Evolutionary conservation across 2,113 vertebrate species (phyloP), one percentile per base, ranked within the genome.

Genomic region (Pagrus major): DNA sequence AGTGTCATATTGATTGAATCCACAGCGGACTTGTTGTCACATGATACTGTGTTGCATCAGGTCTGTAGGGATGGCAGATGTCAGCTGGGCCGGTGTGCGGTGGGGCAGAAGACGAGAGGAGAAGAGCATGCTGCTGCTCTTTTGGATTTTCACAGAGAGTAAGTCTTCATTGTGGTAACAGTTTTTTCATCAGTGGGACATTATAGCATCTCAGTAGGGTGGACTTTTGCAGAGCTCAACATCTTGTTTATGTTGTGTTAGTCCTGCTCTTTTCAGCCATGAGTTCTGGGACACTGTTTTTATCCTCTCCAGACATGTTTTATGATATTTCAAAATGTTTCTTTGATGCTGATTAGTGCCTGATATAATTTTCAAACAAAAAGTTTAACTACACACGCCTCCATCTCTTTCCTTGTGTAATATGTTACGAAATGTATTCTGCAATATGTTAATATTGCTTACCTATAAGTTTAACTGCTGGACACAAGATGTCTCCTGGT

Each of bases 81-180:
- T 56, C 76, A 81, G 65, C 67, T 59, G 75, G 37, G 61, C 35
- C 21, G 2, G 7, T 66, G 73, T 49, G 49, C 27, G 16, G 2
- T 51, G 78, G 61, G 14, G 23, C 7, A 55, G 33, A 55, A 51
- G 46, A 59, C 46, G 72, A 54, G 12, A 42, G n/a, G n/a, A n/a
- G n/a, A n/a, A n/a, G 0, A 63, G 46, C 35, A 64, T 54, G 49
- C 56, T 86, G 44, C 47, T 78, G 58, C 49, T 89, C 21, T 31
- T 75, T n/a, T 83, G 84, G 80, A 76, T 87, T n/a, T 47, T 83
- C 18, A 44, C 68, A 10, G 5, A 52, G 29, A 73, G 92, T 93
- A 42, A 88, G 90, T 84, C 44, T 63, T 46, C 54, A 16, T 11
- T 31, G 1, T 35, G 16, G 0, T 47, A 9, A 8, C 39, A 44